Evolutionary conservation across 1,140 invertebrate species (phyloP), one percentile per base, ranked within the genome.

Genomic region (Venturia canescens): DNA sequence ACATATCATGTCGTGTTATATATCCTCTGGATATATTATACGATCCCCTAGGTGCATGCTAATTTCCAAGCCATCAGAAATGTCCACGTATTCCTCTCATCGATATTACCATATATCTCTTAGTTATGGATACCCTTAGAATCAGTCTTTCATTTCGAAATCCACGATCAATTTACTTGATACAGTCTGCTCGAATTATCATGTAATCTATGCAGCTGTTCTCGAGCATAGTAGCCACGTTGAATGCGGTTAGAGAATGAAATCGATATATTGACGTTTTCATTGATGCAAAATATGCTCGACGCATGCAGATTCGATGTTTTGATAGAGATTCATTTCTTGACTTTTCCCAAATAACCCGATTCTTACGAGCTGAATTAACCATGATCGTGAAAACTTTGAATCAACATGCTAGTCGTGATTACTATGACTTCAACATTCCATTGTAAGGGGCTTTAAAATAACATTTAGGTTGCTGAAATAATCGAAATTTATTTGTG

Each of bases 101-200:
- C 80, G 81, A n/a, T 13, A 53, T n/a, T 53, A 7, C 5, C 50
- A 63, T 63, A 84, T 86, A 82, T 81, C 80, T 66, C 80, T 86
- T 79, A 80, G 85, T 80, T 76, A 86, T 74, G 26, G 81, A 86
- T 86, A 85, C 76, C 76, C 79, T 70, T 82, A 63, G 23, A 27
- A 16, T 27, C 57, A 23, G 18, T 60, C n/a, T 78, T 31, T 66
- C 4, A 66, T 75, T 27, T 48, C 50, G 26, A n/a, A 26, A 44
- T 29, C 26, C n/a, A 21, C 21, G 44, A 75, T 75, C 48, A 44
- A 63, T 53, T 53, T n/a, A 53, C 50, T 16, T 21, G 16, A 53
- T 18, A 53, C 50, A 7, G 50, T 53, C 50, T 18, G 18, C 18
- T 53, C n/a, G 18, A 53, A 53, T 53, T 53, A 53, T 53, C 50